These are phyloP conservation scores for Antennarius striatus DNA, from an alignment of 2,113 vertebrate genomes.

Conservation along the genomic window DNA sequence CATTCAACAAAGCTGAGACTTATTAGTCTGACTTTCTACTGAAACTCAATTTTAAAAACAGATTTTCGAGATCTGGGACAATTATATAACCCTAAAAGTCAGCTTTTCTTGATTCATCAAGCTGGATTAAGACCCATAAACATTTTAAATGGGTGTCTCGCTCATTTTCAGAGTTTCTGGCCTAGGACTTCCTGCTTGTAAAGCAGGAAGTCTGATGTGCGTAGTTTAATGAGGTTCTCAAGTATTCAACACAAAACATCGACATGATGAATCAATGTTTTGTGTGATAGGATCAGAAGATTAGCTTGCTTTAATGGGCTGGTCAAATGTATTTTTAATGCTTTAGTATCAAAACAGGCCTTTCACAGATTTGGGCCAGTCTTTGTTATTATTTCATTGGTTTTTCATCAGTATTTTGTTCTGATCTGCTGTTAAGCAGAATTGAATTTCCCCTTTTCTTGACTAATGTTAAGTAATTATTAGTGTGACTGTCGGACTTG, in stretches of 20 bases:
- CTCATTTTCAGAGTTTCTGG: conserved; percentile 31
- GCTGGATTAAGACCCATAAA: conserved; percentile 47
- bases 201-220: conserved; percentile 6
- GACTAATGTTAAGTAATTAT: too few relatives aligned
- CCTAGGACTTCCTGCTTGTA: conserved; percentile 16
- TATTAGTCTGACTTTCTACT: conserved; percentile 10
- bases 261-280: conserved; percentile 60
- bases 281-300: conserved; percentile 44
- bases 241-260: conserved; percentile 23
- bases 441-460: too few relatives aligned
- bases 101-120: conserved; percentile 28
- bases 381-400: too few relatives aligned
- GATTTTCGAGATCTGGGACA: conserved; percentile 18
- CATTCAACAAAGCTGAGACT: neutral
- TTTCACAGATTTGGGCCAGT: neutral
- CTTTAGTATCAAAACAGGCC: conserved; percentile 15
- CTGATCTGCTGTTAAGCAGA: too few relatives aligned
- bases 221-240: conserved; percentile 46
- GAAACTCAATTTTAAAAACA: conserved; percentile 9
- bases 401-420: too few relatives aligned
- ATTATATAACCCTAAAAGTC: conserved; percentile 31
- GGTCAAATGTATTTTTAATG: conserved; percentile 29
- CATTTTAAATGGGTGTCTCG: conserved; percentile 56
- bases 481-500: too few relatives aligned
- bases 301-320: conserved; percentile 54